Conservation (phyloP, 2,113 vertebrate genomes). For the Azemiops feae region DNA sequence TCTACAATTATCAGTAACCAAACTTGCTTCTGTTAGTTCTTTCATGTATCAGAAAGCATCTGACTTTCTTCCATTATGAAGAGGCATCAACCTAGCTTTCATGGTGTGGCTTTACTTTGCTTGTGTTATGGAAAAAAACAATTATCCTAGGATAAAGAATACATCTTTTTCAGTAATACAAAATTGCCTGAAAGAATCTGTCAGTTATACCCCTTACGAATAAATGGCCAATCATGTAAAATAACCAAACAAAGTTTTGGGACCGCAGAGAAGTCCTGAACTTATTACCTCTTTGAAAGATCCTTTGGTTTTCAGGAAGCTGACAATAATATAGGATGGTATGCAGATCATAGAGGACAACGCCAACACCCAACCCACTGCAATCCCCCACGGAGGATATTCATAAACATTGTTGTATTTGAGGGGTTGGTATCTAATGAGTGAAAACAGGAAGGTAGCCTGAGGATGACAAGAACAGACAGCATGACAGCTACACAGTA, state of each 20-base stretch:
- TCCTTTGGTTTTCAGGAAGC: conserved; percentile 79
- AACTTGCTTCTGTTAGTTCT: background rate
- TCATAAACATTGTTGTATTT: conserved; percentile 87
- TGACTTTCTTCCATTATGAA: background rate
- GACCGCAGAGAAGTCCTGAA: background rate
- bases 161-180: background rate
- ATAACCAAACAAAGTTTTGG: background rate
- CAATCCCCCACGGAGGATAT: conserved; percentile 86
- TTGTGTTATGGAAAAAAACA: background rate
- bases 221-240: background rate
- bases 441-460: conserved; percentile 88
- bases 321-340: conserved; percentile 77
- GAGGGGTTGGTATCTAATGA: conserved; percentile 87
- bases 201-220: background rate
- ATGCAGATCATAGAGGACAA: conserved; percentile 88
- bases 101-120: background rate
- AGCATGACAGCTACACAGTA: background rate
- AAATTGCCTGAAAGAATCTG: background rate
- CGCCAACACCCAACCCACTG: conserved; percentile 86
- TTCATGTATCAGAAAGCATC: background rate
- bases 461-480: conserved; percentile 45
- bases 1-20: background rate
- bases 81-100: too few relatives aligned
- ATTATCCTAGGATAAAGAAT: background rate
- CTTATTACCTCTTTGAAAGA: conserved; percentile 80